Conservation (phyloP, 2,797 vertebrate species). For the Acrossocheilus fasciatus region DNA sequence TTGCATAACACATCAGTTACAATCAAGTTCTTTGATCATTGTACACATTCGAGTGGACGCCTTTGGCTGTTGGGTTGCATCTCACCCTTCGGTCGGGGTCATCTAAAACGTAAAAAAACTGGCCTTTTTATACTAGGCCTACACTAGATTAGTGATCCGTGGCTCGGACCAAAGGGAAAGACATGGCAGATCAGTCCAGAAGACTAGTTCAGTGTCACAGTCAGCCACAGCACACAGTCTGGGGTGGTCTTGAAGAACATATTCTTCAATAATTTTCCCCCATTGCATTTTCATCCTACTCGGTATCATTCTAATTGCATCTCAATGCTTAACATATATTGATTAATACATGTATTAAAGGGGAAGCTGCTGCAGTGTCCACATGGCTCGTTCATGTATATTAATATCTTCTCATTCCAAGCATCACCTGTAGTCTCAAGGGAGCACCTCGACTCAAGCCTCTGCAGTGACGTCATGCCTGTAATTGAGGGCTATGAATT, state of each 20-base stretch:
- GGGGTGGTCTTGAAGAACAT: not conserved
- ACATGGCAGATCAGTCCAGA: not conserved
- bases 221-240: not conserved
- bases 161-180: not conserved
- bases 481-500: slow-evolving; percentile 85
- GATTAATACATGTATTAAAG: slow-evolving; percentile 83
- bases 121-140: not conserved
- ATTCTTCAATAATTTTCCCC: slow-evolving; percentile 46
- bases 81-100: not conserved
- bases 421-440: slow-evolving; percentile 78
- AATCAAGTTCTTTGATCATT: not conserved
- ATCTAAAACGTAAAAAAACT: not conserved
- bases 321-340: slow-evolving; percentile 79
- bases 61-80: not conserved
- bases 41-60: not conserved
- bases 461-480: slow-evolving; percentile 81
- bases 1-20: not conserved
- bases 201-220: not conserved
- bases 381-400: slow-evolving; percentile 84
- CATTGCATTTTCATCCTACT: slow-evolving; percentile 63
- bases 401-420: slow-evolving; percentile 77
- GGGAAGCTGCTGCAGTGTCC: slow-evolving; percentile 69
- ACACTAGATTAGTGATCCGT: too few species aligned
- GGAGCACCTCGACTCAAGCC: slow-evolving; percentile 81
- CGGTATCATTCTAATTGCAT: slow-evolving; percentile 83